Evolutionary conservation across 2,113 vertebrate species (phyloP).

Genomic region (human): DNA sequence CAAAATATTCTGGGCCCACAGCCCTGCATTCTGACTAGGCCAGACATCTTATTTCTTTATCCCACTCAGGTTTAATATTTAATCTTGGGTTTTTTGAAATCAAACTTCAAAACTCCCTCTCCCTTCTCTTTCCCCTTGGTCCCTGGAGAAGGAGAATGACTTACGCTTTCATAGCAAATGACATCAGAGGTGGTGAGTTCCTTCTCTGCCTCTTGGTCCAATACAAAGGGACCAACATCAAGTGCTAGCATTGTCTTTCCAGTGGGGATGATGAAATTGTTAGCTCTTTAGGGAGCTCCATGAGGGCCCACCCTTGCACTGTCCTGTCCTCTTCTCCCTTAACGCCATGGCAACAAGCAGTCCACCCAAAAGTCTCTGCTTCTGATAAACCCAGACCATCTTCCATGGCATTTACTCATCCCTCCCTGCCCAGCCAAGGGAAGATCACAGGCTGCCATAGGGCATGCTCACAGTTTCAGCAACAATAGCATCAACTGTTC

Average conservation of each 20-base stretch:
- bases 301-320: not conserved
- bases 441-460: not conserved
- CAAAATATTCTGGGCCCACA: not conserved
- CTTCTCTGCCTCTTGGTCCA: not conserved
- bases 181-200: not conserved
- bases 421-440: not conserved
- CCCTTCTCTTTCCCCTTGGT: not conserved
- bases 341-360: not conserved
- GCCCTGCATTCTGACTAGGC: not conserved
- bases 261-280: not conserved
- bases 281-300: not conserved
- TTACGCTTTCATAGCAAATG: not conserved
- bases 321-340: not conserved
- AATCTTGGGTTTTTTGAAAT: constrained; percentile 34
- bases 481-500: not conserved
- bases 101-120: not conserved
- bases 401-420: not conserved
- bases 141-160: not conserved
- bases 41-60: constrained; percentile 43
- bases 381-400: not conserved
- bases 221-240: not conserved
- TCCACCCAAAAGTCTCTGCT: constrained; percentile 19
- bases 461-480: not conserved
- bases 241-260: not conserved
- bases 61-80: constrained; percentile 18